phyloP scores from a whole-genome alignment of 2,888 invertebrate genomes.

The Catocala fraxini region DNA sequence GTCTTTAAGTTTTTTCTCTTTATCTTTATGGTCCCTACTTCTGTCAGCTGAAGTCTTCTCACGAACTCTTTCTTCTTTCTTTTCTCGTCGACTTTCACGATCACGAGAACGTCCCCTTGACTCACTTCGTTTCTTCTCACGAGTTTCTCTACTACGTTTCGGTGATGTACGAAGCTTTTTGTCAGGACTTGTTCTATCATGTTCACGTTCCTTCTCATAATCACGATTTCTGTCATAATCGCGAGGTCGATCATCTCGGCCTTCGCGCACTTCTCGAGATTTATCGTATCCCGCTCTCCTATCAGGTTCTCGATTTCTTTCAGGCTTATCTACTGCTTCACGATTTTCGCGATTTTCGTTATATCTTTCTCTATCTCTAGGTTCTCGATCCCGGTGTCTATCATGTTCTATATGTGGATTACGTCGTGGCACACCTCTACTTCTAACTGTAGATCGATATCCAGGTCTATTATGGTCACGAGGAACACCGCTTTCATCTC shows the following conservation, averaged over 20 bases:
- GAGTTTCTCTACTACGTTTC: conserved; percentile 73
- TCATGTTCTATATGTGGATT: conserved; percentile 75
- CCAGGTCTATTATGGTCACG: conserved; percentile 71
- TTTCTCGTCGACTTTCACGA: conserved; percentile 85
- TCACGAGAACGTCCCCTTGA: conserved; percentile 82
- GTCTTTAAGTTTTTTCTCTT: conserved; percentile 85
- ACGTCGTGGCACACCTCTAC: conserved; percentile 71
- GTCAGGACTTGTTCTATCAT: conserved; percentile 77
- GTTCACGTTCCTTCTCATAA: conserved; percentile 79
- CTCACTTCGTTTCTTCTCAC: conserved; percentile 81
- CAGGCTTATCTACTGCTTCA: conserved; percentile 72
- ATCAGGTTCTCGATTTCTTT: conserved; percentile 77
- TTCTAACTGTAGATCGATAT: conserved; percentile 68
- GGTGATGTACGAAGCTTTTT: conserved; percentile 75
- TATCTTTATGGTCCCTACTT: conserved; percentile 86
- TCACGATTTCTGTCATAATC: conserved; percentile 73
- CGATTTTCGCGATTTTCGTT: conserved; percentile 66
- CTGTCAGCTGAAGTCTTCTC: conserved; percentile 81
- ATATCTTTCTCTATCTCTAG: conserved; percentile 76
- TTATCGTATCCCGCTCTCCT: conserved; percentile 69
- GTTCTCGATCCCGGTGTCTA: conserved; percentile 78
- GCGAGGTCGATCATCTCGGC: conserved; percentile 66
- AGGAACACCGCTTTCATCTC: conserved; percentile 69
- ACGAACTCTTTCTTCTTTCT: conserved; percentile 81
- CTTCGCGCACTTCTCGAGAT: conserved; percentile 68